Evolutionary conservation across 1,140 invertebrate species (phyloP).

Genomic region (Lepidotrigona ventralis): DNA sequence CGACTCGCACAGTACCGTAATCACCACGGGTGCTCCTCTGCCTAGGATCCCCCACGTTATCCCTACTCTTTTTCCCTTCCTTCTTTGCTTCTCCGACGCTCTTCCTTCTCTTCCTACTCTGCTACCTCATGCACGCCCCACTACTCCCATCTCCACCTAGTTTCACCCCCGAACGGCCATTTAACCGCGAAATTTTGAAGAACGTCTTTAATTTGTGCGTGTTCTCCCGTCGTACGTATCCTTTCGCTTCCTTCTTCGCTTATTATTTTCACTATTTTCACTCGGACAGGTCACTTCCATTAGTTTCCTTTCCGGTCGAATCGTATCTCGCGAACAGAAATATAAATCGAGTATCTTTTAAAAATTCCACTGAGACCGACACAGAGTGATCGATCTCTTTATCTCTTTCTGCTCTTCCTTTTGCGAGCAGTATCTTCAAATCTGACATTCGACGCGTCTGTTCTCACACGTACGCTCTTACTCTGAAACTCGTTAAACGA

Average conservation of each 20-base stretch:
- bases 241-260: neutral
- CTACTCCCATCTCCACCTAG: too few relatives aligned
- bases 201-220: neutral
- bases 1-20: conserved; percentile 75
- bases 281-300: too few relatives aligned
- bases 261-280: too few relatives aligned
- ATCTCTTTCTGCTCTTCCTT: neutral
- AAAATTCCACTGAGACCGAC: neutral
- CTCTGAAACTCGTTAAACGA: neutral
- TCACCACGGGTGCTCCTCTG: conserved; percentile 44
- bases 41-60: conserved; percentile 20
- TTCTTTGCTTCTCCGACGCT: neutral
- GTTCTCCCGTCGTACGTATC: neutral
- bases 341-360: neutral
- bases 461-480: too few relatives aligned
- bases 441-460: neutral
- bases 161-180: neutral
- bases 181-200: conserved; percentile 45
- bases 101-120: neutral
- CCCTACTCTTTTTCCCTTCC: neutral
- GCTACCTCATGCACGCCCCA: neutral
- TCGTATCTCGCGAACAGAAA: too few relatives aligned
- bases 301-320: too few relatives aligned
- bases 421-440: neutral
- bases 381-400: neutral